These are phyloP conservation scores for Tretioscincus oriximinensis DNA, from an alignment of 2,113 vertebrate species.

Conservation along the genomic window DNA sequence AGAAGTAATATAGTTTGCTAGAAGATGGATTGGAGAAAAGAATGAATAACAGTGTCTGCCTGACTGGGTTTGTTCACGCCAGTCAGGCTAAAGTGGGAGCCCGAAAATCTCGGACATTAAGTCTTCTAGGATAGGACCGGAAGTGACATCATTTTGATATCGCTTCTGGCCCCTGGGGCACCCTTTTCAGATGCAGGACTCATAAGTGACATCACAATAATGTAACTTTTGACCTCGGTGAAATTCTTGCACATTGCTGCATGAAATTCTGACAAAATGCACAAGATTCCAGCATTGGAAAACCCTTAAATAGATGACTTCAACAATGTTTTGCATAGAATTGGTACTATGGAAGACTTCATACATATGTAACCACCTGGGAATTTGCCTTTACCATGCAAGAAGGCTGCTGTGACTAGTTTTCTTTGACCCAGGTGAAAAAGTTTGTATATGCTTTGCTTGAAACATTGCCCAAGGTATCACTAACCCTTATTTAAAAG, in stretches of 20 bases:
- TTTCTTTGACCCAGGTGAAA: neutral
- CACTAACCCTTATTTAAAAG: neutral
- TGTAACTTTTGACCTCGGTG: too few species aligned
- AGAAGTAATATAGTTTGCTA: neutral
- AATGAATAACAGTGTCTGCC: neutral
- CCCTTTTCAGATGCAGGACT: too few species aligned
- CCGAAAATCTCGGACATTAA: too few species aligned
- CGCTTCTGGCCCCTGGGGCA: too few species aligned
- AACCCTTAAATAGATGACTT: neutral
- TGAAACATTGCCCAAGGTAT: neutral
- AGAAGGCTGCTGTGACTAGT: neutral
- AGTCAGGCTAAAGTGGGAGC: too few species aligned
- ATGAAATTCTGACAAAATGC: too few species aligned
- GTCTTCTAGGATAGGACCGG: too few species aligned
- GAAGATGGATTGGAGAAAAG: neutral
- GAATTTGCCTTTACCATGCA: neutral
- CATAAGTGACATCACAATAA: too few species aligned
- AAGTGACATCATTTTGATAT: too few species aligned
- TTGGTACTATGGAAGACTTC: neutral
- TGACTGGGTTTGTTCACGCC: too few species aligned
- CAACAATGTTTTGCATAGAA: neutral
- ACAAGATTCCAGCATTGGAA: too few species aligned
- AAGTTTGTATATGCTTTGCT: neutral
- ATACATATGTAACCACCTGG: neutral
- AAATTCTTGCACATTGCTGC: too few species aligned